Percentiles rank a stretch among this genome's conserved stretches.
These are phyloP conservation scores for Acholoe squamosa DNA, from an alignment of 2,888 invertebrate species.

Conservation along the genomic window DNA sequence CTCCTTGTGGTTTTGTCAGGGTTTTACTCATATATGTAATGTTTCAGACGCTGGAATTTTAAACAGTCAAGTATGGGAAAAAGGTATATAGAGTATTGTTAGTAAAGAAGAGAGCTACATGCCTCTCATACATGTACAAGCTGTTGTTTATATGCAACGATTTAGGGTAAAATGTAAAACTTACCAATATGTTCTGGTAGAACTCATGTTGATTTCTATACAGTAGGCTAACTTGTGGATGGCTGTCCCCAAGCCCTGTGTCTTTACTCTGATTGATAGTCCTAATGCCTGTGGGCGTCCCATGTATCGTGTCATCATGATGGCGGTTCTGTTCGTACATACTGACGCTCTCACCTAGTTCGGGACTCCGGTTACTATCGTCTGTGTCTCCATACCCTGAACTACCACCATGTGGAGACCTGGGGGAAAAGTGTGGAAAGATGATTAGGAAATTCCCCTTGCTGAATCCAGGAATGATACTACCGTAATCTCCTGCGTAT, in stretches of 20 bases:
- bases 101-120: no score
- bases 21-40: no score
- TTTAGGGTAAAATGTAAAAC: no score
- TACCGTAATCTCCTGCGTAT: no score
- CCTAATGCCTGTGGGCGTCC: neutral
- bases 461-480: no score
- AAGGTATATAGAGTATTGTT: no score
- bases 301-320: neutral
- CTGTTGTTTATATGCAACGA: no score
- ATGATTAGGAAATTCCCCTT: no score
- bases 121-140: no score
- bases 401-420: slow-evolving; percentile 46
- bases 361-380: slow-evolving; percentile 65
- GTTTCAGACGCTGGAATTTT: no score
- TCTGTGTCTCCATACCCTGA: slow-evolving; percentile 60
- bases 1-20: no score
- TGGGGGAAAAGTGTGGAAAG: neutral
- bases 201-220: slow-evolving; percentile 76
- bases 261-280: slow-evolving; percentile 55
- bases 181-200: slow-evolving; percentile 79
- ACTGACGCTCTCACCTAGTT: slow-evolving; percentile 68
- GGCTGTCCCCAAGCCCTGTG: slow-evolving; percentile 59
- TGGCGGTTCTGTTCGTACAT: slow-evolving; percentile 64
- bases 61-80: no score
- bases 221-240: slow-evolving; percentile 66